A percentile compares a stretch with the other conserved stretches of the same genome.
Evolutionary conservation across 2,113 vertebrate species (phyloP).

Genomic region (Salvelinus alpinus): DNA sequence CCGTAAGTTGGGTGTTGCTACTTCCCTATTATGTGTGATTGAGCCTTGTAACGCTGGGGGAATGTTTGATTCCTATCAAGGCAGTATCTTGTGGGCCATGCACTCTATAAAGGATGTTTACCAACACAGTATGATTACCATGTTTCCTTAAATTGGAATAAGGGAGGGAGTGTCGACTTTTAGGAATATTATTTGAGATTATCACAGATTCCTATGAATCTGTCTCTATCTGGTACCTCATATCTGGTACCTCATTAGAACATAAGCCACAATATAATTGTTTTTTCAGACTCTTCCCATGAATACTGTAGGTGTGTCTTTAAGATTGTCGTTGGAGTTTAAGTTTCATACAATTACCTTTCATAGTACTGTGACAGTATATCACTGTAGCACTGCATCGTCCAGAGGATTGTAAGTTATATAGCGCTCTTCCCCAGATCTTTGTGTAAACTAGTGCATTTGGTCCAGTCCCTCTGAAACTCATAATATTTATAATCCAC

Average conservation of each 20-base stretch:
- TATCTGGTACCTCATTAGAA: neutral
- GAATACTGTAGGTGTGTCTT: neutral
- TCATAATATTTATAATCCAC: conserved; percentile 67
- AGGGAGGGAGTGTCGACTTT: neutral
- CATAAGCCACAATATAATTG: no score
- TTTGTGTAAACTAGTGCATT: conserved; percentile 7
- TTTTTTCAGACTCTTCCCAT: neutral
- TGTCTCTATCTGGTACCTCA: neutral
- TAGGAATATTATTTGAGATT: neutral
- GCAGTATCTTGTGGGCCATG: conserved; percentile 31
- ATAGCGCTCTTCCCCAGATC: neutral
- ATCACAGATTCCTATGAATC: no score
- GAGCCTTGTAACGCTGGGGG: neutral
- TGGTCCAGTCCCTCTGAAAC: conserved; percentile 39
- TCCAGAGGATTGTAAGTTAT: neutral
- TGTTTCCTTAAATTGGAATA: neutral
- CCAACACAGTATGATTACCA: neutral
- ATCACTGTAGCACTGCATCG: neutral
- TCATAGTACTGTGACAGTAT: neutral
- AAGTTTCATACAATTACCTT: no score
- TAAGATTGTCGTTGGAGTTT: neutral
- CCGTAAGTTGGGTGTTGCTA: conserved; percentile 30
- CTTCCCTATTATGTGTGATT: conserved; percentile 34
- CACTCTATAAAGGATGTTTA: conserved; percentile 42
- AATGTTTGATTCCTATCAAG: conserved; percentile 46